These are phyloP conservation scores for Polymixis lichenea DNA, from an alignment of 2,888 invertebrate genomes.

Conservation along the genomic window DNA sequence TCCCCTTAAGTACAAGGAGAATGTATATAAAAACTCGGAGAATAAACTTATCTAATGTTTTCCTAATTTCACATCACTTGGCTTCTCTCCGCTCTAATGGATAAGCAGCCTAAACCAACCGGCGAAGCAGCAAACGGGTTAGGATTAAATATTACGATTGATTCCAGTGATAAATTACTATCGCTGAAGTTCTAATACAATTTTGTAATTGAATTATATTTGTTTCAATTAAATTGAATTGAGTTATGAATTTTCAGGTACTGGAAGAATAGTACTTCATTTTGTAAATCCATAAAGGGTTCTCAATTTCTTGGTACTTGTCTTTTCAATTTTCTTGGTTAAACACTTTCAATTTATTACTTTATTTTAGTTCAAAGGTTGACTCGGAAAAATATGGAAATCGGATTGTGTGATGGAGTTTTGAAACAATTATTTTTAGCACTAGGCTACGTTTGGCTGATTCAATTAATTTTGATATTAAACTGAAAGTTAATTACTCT, in stretches of 20 bases:
- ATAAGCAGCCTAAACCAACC: background rate
- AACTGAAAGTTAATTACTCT: background rate
- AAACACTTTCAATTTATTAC: conserved; percentile 1
- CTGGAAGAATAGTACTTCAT: background rate
- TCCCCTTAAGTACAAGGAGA: no score
- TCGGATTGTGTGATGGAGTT: background rate
- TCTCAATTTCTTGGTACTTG: background rate
- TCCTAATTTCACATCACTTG: background rate
- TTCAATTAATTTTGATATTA: conserved; percentile 1
- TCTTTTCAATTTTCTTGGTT: conserved; percentile 16
- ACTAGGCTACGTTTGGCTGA: background rate
- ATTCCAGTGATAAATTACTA: conserved; percentile 26
- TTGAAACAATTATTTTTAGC: background rate
- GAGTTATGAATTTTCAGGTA: conserved; percentile 16
- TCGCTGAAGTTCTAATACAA: background rate
- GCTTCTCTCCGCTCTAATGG: background rate
- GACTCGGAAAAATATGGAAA: background rate
- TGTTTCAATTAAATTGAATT: conserved; percentile 14
- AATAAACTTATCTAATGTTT: background rate
- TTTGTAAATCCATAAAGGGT: background rate
- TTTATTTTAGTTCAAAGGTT: conserved; percentile 22
- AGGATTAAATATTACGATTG: conserved; percentile 26
- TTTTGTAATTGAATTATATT: conserved; percentile 36
- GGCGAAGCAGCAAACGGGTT: background rate
- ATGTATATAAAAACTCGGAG: no score